Evolutionary conservation across 2,888 invertebrate species (phyloP).

Genomic region (Lasioglossum zephyrum): DNA sequence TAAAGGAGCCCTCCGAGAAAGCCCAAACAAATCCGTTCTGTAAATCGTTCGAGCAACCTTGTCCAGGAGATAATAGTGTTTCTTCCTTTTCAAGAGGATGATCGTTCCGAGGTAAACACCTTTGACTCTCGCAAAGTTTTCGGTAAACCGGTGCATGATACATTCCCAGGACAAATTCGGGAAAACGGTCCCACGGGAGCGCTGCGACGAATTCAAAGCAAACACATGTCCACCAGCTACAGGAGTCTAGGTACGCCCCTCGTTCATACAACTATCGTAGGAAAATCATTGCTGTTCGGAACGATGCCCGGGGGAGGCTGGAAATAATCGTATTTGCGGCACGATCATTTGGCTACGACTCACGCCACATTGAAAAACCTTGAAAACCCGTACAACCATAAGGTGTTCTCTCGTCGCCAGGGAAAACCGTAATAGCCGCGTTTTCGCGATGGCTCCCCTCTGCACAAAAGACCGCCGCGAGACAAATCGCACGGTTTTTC

Average conservation of each 20-base stretch:
- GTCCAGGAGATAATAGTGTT: neutral
- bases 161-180: conserved; percentile 26
- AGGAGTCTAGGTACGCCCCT: conserved; percentile 25
- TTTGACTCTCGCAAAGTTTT: conserved; percentile 10
- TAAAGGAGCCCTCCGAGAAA: conserved; percentile 64
- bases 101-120: conserved; percentile 16
- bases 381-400: neutral
- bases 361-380: neutral
- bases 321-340: conserved; percentile 72
- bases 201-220: conserved; percentile 29
- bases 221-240: conserved; percentile 21
- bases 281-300: conserved; percentile 72
- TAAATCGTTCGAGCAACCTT: conserved; percentile 46
- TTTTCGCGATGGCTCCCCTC: neutral
- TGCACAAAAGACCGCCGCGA: neutral
- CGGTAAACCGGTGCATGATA: conserved; percentile 11
- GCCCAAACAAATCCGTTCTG: conserved; percentile 71
- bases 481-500: conserved; percentile 1
- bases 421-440: neutral
- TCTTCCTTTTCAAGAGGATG: neutral
- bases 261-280: conserved; percentile 34
- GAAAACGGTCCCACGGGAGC: conserved; percentile 41
- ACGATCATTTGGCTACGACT: conserved; percentile 44
- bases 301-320: conserved; percentile 53
- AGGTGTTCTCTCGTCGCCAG: neutral